phyloP scores from a whole-genome alignment of 1,140 invertebrate species.

The Caenorhabditis inopinata region DNA sequence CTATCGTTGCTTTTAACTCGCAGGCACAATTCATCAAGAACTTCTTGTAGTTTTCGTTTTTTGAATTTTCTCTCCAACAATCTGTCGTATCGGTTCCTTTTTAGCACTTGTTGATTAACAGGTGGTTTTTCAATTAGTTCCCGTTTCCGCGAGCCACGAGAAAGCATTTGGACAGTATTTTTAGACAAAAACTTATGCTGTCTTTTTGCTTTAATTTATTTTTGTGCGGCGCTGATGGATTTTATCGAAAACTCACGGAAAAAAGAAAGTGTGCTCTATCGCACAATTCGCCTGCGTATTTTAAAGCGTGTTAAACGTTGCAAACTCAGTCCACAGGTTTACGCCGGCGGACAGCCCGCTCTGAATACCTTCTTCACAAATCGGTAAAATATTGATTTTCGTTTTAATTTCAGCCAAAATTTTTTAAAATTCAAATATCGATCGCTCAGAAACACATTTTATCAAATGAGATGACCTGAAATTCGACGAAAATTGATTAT shows the following conservation, averaged over 20 bases:
- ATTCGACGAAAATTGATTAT: too few relatives aligned
- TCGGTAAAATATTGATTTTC: not conserved
- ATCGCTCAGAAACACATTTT: not conserved
- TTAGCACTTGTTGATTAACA: not conserved
- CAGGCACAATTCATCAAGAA: not conserved
- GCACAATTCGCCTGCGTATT: not conserved
- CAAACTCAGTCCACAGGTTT: not conserved
- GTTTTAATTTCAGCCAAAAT: not conserved
- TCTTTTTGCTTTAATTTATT: too few relatives aligned
- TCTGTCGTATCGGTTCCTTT: not conserved
- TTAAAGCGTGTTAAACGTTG: constrained; percentile 12
- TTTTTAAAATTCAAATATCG: not conserved
- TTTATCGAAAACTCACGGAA: not conserved
- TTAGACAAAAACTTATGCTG: too few relatives aligned
- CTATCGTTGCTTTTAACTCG: not conserved
- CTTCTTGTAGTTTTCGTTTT: not conserved
- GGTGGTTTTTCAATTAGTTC: not conserved
- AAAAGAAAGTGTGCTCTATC: not conserved
- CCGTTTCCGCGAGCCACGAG: not conserved
- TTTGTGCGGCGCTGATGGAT: not conserved
- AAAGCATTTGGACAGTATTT: not conserved
- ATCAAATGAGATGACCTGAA: too few relatives aligned
- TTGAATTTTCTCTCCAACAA: not conserved
- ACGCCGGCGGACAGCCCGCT: not conserved
- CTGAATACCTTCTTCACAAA: not conserved